A percentile compares a stretch with the other conserved stretches of the same genome.
phyloP scores from a whole-genome alignment of 2,888 invertebrate genomes.

The Timandra comae region DNA sequence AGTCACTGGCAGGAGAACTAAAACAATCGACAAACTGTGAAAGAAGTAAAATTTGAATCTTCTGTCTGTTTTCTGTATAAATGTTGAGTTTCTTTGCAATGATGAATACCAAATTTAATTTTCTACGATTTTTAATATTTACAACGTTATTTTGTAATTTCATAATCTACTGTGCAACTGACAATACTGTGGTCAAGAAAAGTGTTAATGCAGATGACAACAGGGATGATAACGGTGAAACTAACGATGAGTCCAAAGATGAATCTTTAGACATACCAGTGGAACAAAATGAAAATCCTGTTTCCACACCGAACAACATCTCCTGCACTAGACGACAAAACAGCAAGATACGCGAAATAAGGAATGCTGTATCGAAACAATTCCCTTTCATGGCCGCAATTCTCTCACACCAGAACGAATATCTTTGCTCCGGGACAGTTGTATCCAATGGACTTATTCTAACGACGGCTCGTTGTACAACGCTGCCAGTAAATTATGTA shows the following conservation, averaged over 20 bases:
- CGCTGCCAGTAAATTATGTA: slow-evolving; percentile 42
- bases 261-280: slow-evolving; percentile 50
- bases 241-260: slow-evolving; percentile 48
- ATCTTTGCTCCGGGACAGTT: slow-evolving; percentile 55
- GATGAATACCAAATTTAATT: slow-evolving; percentile 33
- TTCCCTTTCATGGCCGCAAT: slow-evolving; percentile 62
- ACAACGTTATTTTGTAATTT: slow-evolving; percentile 34
- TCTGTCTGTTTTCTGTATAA: background rate
- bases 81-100: slow-evolving; percentile 7
- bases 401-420: slow-evolving; percentile 57
- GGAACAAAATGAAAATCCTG: slow-evolving; percentile 27
- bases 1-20: no score
- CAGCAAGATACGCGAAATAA: slow-evolving; percentile 55
- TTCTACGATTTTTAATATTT: slow-evolving; percentile 35
- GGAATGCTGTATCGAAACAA: slow-evolving; percentile 36
- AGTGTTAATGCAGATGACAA: slow-evolving; percentile 53
- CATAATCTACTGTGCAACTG: slow-evolving; percentile 32
- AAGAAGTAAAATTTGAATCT: background rate
- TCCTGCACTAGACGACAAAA: slow-evolving; percentile 53
- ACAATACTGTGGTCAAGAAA: slow-evolving; percentile 56
- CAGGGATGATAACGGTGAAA: slow-evolving; percentile 49
- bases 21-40: background rate
- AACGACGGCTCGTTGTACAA: slow-evolving; percentile 52
- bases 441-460: slow-evolving; percentile 56
- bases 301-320: slow-evolving; percentile 35